Evolutionary conservation across 2,888 invertebrate species (phyloP).

Genomic region (Linnaemya vulpina): DNA sequence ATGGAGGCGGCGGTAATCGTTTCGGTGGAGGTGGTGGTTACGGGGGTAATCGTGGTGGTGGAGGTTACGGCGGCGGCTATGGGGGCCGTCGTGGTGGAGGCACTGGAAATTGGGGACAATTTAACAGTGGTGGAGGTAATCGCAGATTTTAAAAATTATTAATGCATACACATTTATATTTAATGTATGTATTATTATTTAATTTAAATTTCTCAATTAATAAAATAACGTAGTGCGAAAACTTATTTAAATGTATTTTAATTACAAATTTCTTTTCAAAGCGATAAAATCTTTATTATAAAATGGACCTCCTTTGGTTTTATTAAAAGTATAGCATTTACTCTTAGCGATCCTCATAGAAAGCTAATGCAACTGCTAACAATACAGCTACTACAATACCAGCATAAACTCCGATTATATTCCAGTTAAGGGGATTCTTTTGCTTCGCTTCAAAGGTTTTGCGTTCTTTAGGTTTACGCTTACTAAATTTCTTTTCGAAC

Average conservation of each 20-base stretch:
- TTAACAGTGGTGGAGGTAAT: constrained; percentile 37
- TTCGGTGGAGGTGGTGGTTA: constrained; percentile 58
- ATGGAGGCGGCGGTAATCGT: constrained; percentile 56
- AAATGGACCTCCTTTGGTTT: constrained; percentile 14
- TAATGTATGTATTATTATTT: constrained; percentile 4
- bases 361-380: constrained; percentile 76
- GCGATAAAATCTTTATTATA: neutral
- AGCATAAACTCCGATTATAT: constrained; percentile 73
- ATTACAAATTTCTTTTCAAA: constrained; percentile 27
- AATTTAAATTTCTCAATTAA: constrained; percentile 6
- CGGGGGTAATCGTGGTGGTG: constrained; percentile 34
- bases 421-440: constrained; percentile 74
- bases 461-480: constrained; percentile 85
- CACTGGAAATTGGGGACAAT: constrained; percentile 42
- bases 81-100: constrained; percentile 67
- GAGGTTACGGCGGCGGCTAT: constrained; percentile 44
- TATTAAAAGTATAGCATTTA: neutral
- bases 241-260: neutral
- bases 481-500: constrained; percentile 90
- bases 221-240: constrained; percentile 8
- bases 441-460: constrained; percentile 76
- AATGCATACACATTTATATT: neutral
- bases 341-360: constrained; percentile 77
- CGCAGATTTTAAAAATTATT: constrained; percentile 57
- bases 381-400: constrained; percentile 73